These are phyloP conservation scores for Cygnus buccinator DNA, from an alignment of 2,113 vertebrate species.

Conservation along the genomic window DNA sequence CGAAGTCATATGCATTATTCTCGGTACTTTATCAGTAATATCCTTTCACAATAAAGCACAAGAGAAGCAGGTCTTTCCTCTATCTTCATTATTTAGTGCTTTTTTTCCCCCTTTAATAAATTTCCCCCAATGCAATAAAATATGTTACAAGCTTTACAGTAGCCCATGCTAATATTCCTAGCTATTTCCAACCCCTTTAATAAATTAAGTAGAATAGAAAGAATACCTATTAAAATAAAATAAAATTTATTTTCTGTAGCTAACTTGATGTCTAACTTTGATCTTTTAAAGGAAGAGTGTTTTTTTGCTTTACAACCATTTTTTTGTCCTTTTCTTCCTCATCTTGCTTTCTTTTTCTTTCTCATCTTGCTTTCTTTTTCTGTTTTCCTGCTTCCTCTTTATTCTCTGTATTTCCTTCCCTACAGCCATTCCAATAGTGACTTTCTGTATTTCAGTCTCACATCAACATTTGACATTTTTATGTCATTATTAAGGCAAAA, in stretches of 20 bases:
- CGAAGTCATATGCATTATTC: neutral
- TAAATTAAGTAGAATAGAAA: neutral
- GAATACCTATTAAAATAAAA: neutral
- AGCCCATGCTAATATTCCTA: neutral
- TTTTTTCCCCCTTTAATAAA: neutral
- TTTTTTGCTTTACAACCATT: neutral
- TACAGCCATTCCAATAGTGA: neutral
- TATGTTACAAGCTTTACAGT: neutral
- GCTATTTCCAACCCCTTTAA: neutral
- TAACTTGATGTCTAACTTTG: neutral
- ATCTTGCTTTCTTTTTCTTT: neutral
- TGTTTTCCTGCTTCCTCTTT: neutral
- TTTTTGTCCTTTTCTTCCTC: neutral
- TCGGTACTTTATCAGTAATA: neutral
- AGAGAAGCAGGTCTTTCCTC: neutral
- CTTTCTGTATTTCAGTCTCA: neutral
- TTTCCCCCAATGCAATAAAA: neutral
- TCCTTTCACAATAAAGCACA: neutral
- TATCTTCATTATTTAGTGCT: neutral
- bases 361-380: neutral
- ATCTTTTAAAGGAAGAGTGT: neutral
- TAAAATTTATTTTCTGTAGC: neutral
- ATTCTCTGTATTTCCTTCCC: neutral
- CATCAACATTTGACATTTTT: neutral
- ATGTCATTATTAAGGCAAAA: neutral